Evolutionary conservation across 2,113 vertebrate species (phyloP).

Genomic region (Neodon shergylaensis): DNA sequence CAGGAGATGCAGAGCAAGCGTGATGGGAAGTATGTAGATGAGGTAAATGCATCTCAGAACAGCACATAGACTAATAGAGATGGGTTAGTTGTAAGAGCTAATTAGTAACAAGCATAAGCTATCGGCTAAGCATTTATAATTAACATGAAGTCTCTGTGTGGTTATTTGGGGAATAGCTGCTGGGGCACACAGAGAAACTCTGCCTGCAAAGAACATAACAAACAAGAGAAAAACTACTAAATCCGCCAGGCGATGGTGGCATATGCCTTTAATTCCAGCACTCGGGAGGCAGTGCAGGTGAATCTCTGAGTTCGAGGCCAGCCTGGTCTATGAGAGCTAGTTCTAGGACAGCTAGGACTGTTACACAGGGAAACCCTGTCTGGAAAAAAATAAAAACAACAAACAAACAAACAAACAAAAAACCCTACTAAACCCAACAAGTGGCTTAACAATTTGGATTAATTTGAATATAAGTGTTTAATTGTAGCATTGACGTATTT

Average conservation of each 20-base stretch:
- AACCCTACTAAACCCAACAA: neutral
- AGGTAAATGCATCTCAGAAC: neutral
- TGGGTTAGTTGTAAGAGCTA: neutral
- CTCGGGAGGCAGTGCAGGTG: too few relatives aligned
- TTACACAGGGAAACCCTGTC: too few relatives aligned
- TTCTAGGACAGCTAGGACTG: too few relatives aligned
- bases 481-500: neutral
- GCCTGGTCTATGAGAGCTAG: too few relatives aligned
- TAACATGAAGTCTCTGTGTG: neutral
- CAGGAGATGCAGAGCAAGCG: neutral
- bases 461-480: slow-evolving; percentile 40
- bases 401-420: neutral
- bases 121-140: neutral
- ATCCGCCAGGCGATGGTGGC: neutral
- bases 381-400: too few relatives aligned
- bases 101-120: neutral
- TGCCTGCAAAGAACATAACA: neutral
- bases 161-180: neutral
- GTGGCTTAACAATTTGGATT: neutral
- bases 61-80: neutral
- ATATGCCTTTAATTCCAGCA: too few relatives aligned
- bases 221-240: neutral
- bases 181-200: neutral
- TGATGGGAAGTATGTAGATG: neutral
- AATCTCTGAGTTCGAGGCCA: too few relatives aligned